A percentile compares a stretch with the other conserved stretches of the same genome.
Evolutionary conservation across 2,888 invertebrate genomes (phyloP).

Genomic region (Leptopilina syphax): DNA sequence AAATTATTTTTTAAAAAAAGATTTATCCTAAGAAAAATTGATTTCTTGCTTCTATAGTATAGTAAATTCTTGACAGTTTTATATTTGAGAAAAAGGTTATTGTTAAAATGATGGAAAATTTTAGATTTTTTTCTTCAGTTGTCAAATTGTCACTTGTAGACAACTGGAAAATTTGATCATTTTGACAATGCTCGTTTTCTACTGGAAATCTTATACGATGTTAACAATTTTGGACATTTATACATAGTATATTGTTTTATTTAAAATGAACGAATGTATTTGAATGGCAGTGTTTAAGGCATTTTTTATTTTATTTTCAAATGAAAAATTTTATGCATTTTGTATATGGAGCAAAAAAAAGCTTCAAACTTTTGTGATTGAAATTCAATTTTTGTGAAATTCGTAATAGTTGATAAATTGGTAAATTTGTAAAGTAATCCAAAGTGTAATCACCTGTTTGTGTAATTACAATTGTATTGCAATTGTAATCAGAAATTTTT

Average conservation of each 20-base stretch:
- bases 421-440: background rate
- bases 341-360: background rate
- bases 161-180: background rate
- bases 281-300: background rate
- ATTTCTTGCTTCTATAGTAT: no score
- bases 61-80: background rate
- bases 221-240: background rate
- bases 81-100: background rate
- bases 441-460: background rate
- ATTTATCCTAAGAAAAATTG: no score
- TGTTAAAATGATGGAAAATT: background rate
- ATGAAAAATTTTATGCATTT: background rate
- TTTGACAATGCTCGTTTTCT: background rate
- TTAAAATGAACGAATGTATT: constrained; percentile 9
- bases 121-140: background rate
- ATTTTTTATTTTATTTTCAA: background rate
- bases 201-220: background rate
- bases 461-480: background rate
- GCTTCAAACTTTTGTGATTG: background rate
- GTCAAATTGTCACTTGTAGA: background rate
- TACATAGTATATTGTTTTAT: background rate
- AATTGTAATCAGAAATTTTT: background rate
- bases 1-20: no score
- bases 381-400: background rate
- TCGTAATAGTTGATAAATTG: background rate